phyloP scores from a whole-genome alignment of 2,113 vertebrate species.

The Phaethornis superciliosus region DNA sequence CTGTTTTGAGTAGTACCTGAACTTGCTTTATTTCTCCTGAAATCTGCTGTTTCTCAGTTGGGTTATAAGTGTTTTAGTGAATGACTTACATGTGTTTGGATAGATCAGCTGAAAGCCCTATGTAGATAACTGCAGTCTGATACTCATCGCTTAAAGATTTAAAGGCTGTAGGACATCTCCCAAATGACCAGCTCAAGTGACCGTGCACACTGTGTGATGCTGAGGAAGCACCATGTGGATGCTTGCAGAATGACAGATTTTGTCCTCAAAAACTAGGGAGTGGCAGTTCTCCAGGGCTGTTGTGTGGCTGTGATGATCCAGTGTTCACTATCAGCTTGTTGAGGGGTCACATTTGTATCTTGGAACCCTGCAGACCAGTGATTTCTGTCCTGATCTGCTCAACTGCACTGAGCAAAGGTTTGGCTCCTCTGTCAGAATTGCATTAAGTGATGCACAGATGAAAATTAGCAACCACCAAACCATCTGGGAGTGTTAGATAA shows the following conservation, averaged over 20 bases:
- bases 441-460: neutral
- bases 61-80: neutral
- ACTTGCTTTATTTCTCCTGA: neutral
- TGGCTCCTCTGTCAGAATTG: neutral
- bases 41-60: neutral
- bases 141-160: neutral
- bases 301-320: neutral
- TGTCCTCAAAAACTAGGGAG: neutral
- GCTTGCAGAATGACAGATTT: neutral
- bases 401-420: neutral
- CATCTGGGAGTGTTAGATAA: neutral
- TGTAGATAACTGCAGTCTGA: neutral
- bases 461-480: neutral
- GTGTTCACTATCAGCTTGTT: neutral
- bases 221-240: neutral
- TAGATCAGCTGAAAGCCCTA: neutral
- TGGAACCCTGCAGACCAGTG: rapidly evolving
- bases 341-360: neutral
- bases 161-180: neutral
- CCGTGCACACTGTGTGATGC: rapidly evolving
- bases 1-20: neutral
- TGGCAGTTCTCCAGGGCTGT: neutral
- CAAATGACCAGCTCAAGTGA: neutral
- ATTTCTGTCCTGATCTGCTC: neutral
- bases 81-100: rapidly evolving